Conservation (phyloP, 1,140 invertebrate genomes). For the Diorhabda elongata region DNA sequence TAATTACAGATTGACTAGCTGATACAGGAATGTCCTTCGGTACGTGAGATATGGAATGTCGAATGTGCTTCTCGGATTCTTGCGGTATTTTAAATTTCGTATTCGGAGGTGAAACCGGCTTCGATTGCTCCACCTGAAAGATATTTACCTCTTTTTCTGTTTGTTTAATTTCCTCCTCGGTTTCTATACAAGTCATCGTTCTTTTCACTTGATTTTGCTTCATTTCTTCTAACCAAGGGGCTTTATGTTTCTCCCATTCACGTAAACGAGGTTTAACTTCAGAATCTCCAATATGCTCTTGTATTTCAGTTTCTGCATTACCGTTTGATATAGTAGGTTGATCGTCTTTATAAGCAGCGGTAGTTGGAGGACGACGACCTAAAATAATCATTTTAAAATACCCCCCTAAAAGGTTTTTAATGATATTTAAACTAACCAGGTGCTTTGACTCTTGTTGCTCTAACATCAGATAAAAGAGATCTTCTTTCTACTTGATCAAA, state of each 20-base stretch:
- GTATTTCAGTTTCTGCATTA: slow-evolving; percentile 40
- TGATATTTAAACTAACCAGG: slow-evolving; percentile 39
- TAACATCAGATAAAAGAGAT: slow-evolving; percentile 58
- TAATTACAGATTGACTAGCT: neutral
- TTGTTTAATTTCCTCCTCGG: slow-evolving; percentile 11
- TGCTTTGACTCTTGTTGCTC: slow-evolving; percentile 56
- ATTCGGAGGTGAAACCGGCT: slow-evolving; percentile 14
- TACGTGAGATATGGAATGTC: neutral
- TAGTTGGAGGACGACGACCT: slow-evolving; percentile 57
- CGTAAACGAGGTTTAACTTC: slow-evolving; percentile 52
- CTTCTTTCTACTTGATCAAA: slow-evolving; percentile 61
- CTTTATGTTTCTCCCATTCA: slow-evolving; percentile 59
- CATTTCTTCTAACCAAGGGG: slow-evolving; percentile 65
- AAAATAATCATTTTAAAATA: slow-evolving; percentile 20
- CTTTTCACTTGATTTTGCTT: slow-evolving; percentile 63
- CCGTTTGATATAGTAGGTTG: slow-evolving; percentile 50
- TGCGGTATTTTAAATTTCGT: slow-evolving; percentile 30
- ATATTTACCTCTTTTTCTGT: slow-evolving; percentile 24
- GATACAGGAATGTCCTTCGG: neutral
- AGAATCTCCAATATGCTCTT: slow-evolving; percentile 44
- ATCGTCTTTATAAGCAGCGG: slow-evolving; percentile 49
- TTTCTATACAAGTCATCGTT: slow-evolving; percentile 41
- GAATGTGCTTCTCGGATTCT: neutral
- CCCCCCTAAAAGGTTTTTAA: neutral
- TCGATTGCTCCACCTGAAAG: slow-evolving; percentile 24